Evolutionary conservation across 2,888 invertebrate genomes (phyloP), one percentile per base, ranked within the genome.

Genomic region (Phengaris alcon): DNA sequence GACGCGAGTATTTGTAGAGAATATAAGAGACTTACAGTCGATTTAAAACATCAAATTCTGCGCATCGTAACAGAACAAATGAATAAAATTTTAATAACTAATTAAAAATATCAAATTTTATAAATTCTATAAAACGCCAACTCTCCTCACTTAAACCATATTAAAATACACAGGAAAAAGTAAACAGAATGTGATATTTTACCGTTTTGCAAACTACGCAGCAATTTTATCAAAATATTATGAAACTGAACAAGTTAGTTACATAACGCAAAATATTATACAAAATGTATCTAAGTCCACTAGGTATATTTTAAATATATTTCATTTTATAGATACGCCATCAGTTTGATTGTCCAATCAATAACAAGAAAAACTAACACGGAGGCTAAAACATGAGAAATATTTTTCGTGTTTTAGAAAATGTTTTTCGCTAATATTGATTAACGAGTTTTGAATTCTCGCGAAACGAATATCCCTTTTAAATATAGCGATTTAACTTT

Each of bases 151-250:
- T 54, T 48, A 46, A 15, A 5, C 46, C 35, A 5, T 35, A 59
- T 46, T 48, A 46, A 35, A 73, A 57, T n/a, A 12, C 44, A 59
- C n/a, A 57, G 73, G 48, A n/a, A 59, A 73, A 73, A 73, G 46
- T 73, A 73, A 73, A 73, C 59, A 73, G 48, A 69, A 64, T 69
- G 51, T 22, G 35, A 57, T 57, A 44, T 57, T 57, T 46, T 64
- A 55, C 35, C 15, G 44, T 8, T 73, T 73, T 10, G 55, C 74
- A 70, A 55, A 64, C 72, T 59, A 69, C 68, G 77, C 75, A 55
- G 75, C 6, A 57, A 35, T 44, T 35, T 55, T 75, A 55, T 69
- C 69, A 51, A 74, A 52, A 52, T 72, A 54, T 72, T 72, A 72
- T 35, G 54, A 72, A 72, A 72, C 72, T 54, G 72, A 51, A 52